Base-by-base conservation (phyloP, 64 coral and sea anemone genomes). In the Anthopleura sola region DNA sequence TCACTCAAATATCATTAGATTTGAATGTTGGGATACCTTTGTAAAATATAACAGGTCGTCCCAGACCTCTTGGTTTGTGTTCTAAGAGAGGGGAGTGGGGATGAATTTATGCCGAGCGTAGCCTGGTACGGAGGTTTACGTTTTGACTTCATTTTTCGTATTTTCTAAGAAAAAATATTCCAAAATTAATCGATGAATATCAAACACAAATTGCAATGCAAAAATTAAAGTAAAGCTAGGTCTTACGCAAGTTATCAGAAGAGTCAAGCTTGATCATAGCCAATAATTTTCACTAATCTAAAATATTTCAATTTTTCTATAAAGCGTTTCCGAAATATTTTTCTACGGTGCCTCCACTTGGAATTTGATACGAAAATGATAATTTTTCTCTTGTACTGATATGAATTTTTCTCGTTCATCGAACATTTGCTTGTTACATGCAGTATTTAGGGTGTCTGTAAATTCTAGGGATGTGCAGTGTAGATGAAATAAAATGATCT, bases 361-460 rank as follows among this genome's bases (percentile, higher is more conserved):
- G 66, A 71, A 71, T 71, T 71, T 71, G 66, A 71, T 71, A 71
- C 66, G n/a, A 71, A 71, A 71, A 71, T 71, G 11, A 71, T 71
- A 71, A 32, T 71, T 71, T 71, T 71, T 71, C 66, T 71, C 66
- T 32, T 71, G 66, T 71, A 71, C 66, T 36, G 34, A 34, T 32
- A 56, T 26, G 58, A 62, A 62, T 28, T 71, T 71, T 34, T 71
- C 66, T 71, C 14, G 66, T 71, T 71, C 66, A 11, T 14, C 28
- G 66, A 71, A 71, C 66, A 34, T 34, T 71, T 71, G 66, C 66
- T 28, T 71, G 66, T 71, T 4, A 71, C 10, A 28, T 32, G 12
- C 6, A 15, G 28, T 34, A 34, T 32, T 17, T 32, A 71, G 58
- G 23, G 29, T 71, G 66, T 71, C 66, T 71, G 66, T 71, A 34